These are phyloP conservation scores for Liodrosophila aerea DNA, from an alignment of 2,888 invertebrate species.

Conservation along the genomic window DNA sequence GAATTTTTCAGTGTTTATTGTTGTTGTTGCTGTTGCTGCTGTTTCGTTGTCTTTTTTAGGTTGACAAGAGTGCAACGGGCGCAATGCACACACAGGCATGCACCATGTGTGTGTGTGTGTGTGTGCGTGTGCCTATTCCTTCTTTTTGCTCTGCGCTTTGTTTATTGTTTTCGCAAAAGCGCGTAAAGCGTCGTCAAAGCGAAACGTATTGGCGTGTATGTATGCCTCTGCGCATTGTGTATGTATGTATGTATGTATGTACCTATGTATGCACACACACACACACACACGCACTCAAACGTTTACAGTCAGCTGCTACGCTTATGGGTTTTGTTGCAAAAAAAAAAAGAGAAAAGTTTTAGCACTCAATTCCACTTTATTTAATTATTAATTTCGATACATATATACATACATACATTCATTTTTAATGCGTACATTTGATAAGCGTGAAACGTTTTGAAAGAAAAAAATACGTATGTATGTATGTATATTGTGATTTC, in stretches of 20 bases:
- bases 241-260: background rate
- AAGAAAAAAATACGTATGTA: too few relatives aligned
- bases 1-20: constrained; percentile 30
- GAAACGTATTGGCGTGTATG: constrained; percentile 12
- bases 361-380: constrained; percentile 51
- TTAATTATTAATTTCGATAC: background rate
- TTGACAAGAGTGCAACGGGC: constrained; percentile 53
- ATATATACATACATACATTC: background rate
- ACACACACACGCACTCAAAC: too few relatives aligned
- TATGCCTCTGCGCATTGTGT: background rate
- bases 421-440: constrained; percentile 23
- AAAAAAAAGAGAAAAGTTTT: too few relatives aligned
- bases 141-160: constrained; percentile 47
- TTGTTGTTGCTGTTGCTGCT: constrained; percentile 28
- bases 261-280: too few relatives aligned
- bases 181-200: constrained; percentile 19
- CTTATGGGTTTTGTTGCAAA: constrained; percentile 13
- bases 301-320: constrained; percentile 37
- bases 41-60: constrained; percentile 12
- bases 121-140: constrained; percentile 32
- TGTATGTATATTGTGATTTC: background rate
- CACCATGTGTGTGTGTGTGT: constrained; percentile 4
- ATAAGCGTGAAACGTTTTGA: constrained; percentile 37
- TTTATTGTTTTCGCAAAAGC: constrained; percentile 47
- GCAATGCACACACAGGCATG: constrained; percentile 24